phyloP scores from a whole-genome alignment of 2,797 vertebrate genomes.

The Aphelocoma californica region DNA sequence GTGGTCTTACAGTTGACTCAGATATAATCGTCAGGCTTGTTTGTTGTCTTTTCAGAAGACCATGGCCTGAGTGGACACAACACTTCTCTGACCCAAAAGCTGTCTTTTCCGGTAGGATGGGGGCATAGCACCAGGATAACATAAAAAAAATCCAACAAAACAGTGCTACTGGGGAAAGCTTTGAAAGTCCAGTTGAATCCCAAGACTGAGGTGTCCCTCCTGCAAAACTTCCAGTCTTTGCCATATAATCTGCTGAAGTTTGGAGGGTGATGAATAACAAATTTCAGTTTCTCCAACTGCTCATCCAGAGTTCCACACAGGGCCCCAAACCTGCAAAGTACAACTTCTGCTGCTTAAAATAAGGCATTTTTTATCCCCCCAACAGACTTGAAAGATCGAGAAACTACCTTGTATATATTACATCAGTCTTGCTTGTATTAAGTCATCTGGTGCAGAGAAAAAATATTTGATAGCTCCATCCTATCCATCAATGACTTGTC shows the following conservation, averaged over 20 bases:
- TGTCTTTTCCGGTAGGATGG: neutral
- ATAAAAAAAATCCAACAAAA: neutral
- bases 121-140: neutral
- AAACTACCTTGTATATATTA: neutral
- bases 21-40: neutral
- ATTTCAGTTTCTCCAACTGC: neutral
- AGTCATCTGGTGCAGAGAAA: neutral
- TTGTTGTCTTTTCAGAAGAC: neutral
- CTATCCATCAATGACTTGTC: neutral
- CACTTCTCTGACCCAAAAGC: neutral
- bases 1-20: neutral
- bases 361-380: fast-evolving
- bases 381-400: neutral
- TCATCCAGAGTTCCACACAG: neutral
- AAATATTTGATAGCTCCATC: neutral
- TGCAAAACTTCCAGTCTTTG: neutral
- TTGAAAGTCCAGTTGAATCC: neutral
- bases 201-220: neutral
- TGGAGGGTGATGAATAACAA: neutral
- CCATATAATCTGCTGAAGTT: neutral
- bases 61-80: neutral
- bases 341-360: neutral
- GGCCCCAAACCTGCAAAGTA: neutral
- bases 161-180: neutral
- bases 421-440: neutral